phyloP scores from a whole-genome alignment of 1,140 invertebrate species.

The Drosophila funebris region DNA sequence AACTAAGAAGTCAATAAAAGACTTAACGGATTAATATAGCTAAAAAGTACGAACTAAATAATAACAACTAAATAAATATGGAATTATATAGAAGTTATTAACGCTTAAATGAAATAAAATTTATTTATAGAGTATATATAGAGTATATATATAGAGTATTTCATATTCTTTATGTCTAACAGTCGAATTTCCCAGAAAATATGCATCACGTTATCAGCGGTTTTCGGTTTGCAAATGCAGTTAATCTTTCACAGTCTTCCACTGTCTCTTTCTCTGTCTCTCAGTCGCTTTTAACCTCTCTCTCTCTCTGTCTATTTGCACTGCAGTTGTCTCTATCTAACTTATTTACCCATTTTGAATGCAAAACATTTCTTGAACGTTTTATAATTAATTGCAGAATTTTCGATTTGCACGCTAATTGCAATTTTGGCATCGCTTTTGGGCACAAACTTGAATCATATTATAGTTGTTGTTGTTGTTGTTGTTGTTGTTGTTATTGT shows the following conservation, averaged over 20 bases:
- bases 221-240: neutral
- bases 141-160: too few relatives aligned
- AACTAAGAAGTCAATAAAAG: too few relatives aligned
- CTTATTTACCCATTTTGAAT: conserved; percentile 40
- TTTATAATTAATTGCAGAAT: conserved; percentile 74
- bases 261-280: neutral
- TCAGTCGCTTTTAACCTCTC: too few relatives aligned
- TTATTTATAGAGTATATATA: too few relatives aligned
- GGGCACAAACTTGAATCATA: conserved; percentile 19
- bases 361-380: conserved; percentile 50
- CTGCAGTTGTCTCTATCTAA: neutral
- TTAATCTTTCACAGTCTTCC: neutral
- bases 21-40: too few relatives aligned
- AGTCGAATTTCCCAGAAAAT: neutral
- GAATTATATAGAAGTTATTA: too few relatives aligned
- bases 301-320: neutral
- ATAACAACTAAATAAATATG: too few relatives aligned
- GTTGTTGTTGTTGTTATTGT: neutral
- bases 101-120: too few relatives aligned
- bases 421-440: conserved; percentile 63
- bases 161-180: too few relatives aligned
- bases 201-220: neutral
- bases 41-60: too few relatives aligned
- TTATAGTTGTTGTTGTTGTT: neutral
- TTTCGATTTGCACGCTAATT: conserved; percentile 68